Evolutionary conservation across 2,888 invertebrate genomes (phyloP), one percentile per base, ranked within the genome.

Genomic region (Phania funesta): DNA sequence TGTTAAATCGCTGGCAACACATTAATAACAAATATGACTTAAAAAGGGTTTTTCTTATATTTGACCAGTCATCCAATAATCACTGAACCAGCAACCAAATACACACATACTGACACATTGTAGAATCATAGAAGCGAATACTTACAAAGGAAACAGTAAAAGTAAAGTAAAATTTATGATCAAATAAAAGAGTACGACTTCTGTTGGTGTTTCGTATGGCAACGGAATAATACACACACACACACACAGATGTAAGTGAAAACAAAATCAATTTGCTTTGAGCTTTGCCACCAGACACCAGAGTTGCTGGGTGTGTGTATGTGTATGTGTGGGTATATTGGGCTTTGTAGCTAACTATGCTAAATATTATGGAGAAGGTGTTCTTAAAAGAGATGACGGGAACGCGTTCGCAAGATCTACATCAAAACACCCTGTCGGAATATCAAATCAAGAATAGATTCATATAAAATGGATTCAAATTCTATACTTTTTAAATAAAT

Each of bases 91-190:
- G 44, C 38, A 62, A 65, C 58, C 32, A 54, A 67, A 52, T 65
- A 35, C 44, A 26, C 16, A 50, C 16, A 46, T 5, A 46, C 24
- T 24, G 35, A 41, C 64, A 50, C 44, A 29, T 50, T 16, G 13
- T 22, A 11, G 38, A 75, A 58, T 35, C 35, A 58, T 41, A 50
- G 58, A 41, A 41, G 60, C 58, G 38, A 76, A 60, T n/a, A 52
- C 32, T 5, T 16, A 44, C 22, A 67, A 67, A 58, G 35, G n/a
- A n/a, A n/a, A n/a, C n/a, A 62, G 67, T 56, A 67, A 67, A 44
- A 76, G 56, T 68, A 64, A 77, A 81, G 54, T 13, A 64, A 76
- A 68, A 82, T 78, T 82, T 82, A 82, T 78, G 73, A 82, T 65
- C 64, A 78, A 68, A 77, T 74, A 68, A 77, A 65, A 50, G 76